Evolutionary conservation across 2,888 invertebrate genomes (phyloP).

Genomic region (Autographa pulchrina): DNA sequence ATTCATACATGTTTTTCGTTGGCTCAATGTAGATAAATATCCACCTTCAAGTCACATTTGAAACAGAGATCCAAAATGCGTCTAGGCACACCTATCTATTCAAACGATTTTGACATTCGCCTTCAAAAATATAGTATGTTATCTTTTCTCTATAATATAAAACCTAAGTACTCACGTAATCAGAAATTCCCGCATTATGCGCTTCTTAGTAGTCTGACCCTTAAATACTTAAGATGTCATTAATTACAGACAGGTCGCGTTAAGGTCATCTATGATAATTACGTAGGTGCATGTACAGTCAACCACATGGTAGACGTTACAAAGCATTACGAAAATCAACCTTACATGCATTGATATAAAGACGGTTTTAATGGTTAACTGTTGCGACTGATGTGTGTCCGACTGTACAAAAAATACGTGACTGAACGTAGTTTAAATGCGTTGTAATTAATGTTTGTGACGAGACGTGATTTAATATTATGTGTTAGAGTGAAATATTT

Average conservation of each 20-base stretch:
- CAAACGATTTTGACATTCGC: neutral
- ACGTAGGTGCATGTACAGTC: neutral
- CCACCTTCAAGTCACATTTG: too few species aligned
- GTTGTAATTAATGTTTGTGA: neutral
- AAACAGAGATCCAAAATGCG: too few species aligned
- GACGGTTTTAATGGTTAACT: neutral
- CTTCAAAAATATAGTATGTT: neutral
- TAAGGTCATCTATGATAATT: neutral
- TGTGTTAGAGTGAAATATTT: neutral
- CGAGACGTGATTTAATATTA: neutral
- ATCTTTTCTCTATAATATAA: neutral
- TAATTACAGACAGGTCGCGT: neutral
- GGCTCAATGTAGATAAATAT: too few species aligned
- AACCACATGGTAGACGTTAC: neutral
- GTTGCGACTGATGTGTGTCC: neutral
- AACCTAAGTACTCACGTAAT: neutral
- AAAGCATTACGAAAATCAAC: neutral
- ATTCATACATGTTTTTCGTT: too few species aligned
- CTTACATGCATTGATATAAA: neutral
- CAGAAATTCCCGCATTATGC: neutral
- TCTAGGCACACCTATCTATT: too few species aligned
- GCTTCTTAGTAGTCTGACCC: neutral
- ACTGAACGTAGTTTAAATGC: neutral
- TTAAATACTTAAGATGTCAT: constrained; percentile 4
- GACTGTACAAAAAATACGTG: neutral